These are phyloP conservation scores for Leptopilina syphax DNA, from an alignment of 2,888 invertebrate genomes.

Conservation along the genomic window DNA sequence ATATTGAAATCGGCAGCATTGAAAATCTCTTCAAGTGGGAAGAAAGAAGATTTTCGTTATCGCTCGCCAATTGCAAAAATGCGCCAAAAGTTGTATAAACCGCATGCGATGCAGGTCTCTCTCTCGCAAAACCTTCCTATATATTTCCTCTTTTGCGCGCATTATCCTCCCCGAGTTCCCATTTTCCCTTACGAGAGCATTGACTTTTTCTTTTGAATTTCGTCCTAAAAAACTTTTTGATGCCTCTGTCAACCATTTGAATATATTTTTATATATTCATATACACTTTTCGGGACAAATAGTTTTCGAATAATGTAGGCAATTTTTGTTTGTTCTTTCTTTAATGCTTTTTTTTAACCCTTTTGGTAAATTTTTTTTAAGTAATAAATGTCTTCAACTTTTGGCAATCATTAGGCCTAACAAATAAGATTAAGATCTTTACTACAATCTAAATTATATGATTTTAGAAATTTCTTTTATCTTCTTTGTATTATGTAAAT, in stretches of 20 bases:
- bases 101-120: conserved; percentile 6
- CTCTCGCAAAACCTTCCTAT: background rate
- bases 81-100: conserved; percentile 38
- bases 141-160: background rate
- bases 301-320: conserved; percentile 60
- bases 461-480: too few relatives aligned
- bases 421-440: too few relatives aligned
- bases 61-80: conserved; percentile 32
- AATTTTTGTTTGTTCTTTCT: background rate
- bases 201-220: conserved; percentile 49
- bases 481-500: too few relatives aligned
- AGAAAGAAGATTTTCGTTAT: conserved; percentile 33
- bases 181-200: conserved; percentile 73
- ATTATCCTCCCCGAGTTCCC: conserved; percentile 53
- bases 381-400: too few relatives aligned
- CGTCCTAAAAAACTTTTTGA: conserved; percentile 59
- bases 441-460: too few relatives aligned
- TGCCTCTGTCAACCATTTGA: conserved; percentile 59
- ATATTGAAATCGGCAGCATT: conserved; percentile 25
- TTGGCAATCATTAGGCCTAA: too few relatives aligned
- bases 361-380: too few relatives aligned
- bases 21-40: conserved; percentile 30
- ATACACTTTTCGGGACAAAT: conserved; percentile 63
- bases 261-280: conserved; percentile 59
- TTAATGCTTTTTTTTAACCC: too few relatives aligned